Conservation (phyloP, 1,140 invertebrate genomes). For the Platyscapa corneri region DNA sequence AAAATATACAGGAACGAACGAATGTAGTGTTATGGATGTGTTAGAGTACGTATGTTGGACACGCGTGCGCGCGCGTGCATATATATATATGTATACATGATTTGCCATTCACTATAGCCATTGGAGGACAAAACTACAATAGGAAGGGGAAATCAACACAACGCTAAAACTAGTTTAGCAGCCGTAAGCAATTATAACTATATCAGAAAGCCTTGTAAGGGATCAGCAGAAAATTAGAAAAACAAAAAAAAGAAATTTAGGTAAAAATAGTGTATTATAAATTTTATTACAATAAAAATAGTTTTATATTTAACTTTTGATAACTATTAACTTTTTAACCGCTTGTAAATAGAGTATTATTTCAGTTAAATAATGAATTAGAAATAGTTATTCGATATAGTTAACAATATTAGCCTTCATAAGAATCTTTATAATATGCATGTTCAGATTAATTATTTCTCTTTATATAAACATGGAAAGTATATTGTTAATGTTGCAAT, state of each 20-base stretch:
- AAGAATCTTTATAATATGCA: too few relatives aligned
- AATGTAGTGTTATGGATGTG: not conserved
- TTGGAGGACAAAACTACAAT: constrained; percentile 7
- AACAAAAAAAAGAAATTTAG: not conserved
- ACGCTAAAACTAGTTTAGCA: not conserved
- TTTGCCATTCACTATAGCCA: constrained; percentile 1
- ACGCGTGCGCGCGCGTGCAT: not conserved
- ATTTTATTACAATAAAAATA: not conserved
- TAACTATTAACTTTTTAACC: too few relatives aligned
- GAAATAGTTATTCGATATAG: too few relatives aligned
- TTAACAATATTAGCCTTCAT: too few relatives aligned
- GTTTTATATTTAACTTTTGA: not conserved
- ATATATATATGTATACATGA: not conserved
- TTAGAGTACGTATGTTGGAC: not conserved
- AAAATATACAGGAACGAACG: constrained; percentile 30
- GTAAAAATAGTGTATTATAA: not conserved
- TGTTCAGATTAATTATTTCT: too few relatives aligned
- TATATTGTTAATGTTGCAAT: too few relatives aligned
- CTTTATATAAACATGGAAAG: too few relatives aligned
- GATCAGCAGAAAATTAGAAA: not conserved
- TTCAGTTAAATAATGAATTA: too few relatives aligned
- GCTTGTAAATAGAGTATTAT: too few relatives aligned
- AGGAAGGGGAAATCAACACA: constrained; percentile 2
- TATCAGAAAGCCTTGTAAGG: not conserved
- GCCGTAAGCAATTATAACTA: not conserved